phyloP scores from a whole-genome alignment of 2,888 invertebrate species.

The Sesamia inferens region DNA sequence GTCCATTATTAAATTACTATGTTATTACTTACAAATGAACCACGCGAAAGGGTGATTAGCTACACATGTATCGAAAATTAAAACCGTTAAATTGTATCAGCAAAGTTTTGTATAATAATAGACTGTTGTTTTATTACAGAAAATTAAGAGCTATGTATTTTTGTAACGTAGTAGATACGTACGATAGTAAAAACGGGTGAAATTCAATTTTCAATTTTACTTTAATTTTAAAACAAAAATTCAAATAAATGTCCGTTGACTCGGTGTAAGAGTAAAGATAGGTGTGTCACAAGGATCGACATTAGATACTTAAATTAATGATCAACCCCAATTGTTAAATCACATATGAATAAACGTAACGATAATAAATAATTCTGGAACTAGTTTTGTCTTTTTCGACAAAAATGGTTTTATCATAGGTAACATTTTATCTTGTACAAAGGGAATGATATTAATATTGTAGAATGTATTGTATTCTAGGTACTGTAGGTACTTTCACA shows the following conservation, averaged over 20 bases:
- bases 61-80: background rate
- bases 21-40: conserved; percentile 5
- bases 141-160: no score
- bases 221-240: no score
- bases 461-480: background rate
- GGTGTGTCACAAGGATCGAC: no score
- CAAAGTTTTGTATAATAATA: background rate
- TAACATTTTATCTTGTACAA: conserved; percentile 9
- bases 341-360: background rate
- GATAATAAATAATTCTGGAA: no score
- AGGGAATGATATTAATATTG: background rate
- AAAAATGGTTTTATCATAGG: conserved; percentile 7
- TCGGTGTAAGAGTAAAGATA: no score
- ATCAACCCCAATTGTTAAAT: no score
- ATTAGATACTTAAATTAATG: no score
- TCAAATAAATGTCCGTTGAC: no score
- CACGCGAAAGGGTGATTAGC: conserved; percentile 29
- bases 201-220: no score
- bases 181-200: no score
- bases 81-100: background rate
- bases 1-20: conserved; percentile 19
- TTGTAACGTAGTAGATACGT: no score
- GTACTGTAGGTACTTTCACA: background rate
- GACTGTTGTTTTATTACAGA: background rate
- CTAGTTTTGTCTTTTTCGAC: background rate